Percentiles rank a stretch among this genome's conserved stretches.
Evolutionary conservation across 2,113 vertebrate species (phyloP).

Genomic region (Raja brachyura): DNA sequence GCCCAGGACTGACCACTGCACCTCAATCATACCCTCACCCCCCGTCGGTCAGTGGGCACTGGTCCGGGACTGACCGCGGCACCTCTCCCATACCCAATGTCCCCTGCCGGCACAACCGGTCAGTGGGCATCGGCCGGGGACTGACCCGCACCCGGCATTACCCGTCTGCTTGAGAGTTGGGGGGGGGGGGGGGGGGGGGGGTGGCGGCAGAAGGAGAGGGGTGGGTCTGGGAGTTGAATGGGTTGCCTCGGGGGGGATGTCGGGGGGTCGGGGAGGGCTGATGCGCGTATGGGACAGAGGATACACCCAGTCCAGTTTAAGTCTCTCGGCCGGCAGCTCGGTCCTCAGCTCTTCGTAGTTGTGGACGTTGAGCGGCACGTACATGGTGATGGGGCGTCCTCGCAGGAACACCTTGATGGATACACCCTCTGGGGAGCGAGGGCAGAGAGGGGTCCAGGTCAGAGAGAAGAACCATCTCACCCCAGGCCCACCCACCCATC

Average conservation of each 20-base stretch:
- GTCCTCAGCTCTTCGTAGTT: slow-evolving; percentile 78
- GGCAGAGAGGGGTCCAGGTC: no score
- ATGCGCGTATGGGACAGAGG: slow-evolving; percentile 47
- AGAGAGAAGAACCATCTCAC: background rate
- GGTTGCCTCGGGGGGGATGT: background rate
- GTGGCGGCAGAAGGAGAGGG: no score
- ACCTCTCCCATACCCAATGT: no score
- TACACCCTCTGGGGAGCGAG: slow-evolving; percentile 57
- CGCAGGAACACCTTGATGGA: slow-evolving; percentile 87
- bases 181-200: no score
- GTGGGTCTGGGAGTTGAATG: slow-evolving; percentile 36
- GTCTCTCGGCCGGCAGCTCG: slow-evolving; percentile 69
- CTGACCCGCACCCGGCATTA: no score
- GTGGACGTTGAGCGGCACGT: slow-evolving; percentile 75
- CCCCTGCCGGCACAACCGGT: no score
- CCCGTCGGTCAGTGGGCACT: no score
- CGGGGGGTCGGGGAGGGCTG: background rate
- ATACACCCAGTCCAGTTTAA: slow-evolving; percentile 91
- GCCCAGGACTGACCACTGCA: no score
- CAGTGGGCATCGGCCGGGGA: no score
- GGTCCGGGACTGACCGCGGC: no score
- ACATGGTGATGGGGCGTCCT: slow-evolving; percentile 86
- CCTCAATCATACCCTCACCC: no score
- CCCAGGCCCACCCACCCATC: background rate
- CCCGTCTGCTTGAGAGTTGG: no score